These are phyloP conservation scores for Colostygia pectinataria DNA, from an alignment of 2,888 invertebrate genomes.

Conservation along the genomic window DNA sequence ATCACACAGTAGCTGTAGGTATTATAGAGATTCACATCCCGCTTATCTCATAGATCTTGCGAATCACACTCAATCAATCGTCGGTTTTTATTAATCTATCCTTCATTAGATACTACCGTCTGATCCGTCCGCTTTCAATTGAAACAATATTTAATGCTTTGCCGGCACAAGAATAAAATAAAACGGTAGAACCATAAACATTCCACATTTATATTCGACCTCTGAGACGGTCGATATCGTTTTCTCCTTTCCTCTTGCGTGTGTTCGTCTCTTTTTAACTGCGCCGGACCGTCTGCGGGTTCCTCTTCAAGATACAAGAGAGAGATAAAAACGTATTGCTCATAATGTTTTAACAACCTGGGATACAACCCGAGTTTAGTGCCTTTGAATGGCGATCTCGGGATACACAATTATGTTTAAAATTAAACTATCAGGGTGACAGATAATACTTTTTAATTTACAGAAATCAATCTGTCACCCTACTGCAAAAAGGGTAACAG, in stretches of 20 bases:
- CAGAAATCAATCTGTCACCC: too few relatives aligned
- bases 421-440: constrained; percentile 12
- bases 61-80: constrained; percentile 70
- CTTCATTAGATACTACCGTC: constrained; percentile 73
- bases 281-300: constrained; percentile 76
- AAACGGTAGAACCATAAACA: constrained; percentile 83
- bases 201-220: constrained; percentile 83
- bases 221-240: constrained; percentile 64
- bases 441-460: too few relatives aligned
- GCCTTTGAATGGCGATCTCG: constrained; percentile 37
- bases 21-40: background rate
- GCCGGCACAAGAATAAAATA: constrained; percentile 78
- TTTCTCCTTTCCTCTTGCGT: constrained; percentile 49
- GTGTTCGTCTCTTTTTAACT: constrained; percentile 59
- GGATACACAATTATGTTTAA: constrained; percentile 35
- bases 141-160: constrained; percentile 81
- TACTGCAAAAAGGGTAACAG: too few relatives aligned
- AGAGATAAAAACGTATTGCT: constrained; percentile 77
- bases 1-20: constrained; percentile 9
- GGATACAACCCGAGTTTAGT: constrained; percentile 36
- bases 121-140: constrained; percentile 80
- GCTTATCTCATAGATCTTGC: constrained; percentile 38
- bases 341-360: constrained; percentile 80
- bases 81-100: constrained; percentile 70
- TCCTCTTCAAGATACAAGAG: constrained; percentile 68